Percentiles rank a stretch among this genome's conserved stretches.
phyloP scores from a whole-genome alignment of 2,797 vertebrate species.

The Gymnopithys bicolor region DNA sequence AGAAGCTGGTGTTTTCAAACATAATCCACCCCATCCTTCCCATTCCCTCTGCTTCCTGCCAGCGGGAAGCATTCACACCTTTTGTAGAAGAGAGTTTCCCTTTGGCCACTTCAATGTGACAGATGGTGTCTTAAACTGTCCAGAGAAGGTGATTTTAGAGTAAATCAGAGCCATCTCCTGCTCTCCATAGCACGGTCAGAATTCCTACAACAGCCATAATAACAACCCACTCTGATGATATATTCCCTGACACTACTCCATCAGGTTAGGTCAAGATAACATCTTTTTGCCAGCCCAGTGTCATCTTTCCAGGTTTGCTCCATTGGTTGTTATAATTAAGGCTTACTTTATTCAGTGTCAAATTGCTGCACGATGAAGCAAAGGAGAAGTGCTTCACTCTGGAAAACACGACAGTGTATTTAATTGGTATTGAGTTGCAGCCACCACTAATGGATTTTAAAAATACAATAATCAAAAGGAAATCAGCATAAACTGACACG shows the following conservation, averaged over 20 bases:
- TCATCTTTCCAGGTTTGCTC: constrained; percentile 11
- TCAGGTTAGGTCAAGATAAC: background rate
- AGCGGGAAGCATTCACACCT: background rate
- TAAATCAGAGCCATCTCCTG: background rate
- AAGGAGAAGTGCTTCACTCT: background rate
- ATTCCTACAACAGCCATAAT: background rate
- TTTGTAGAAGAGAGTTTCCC: background rate
- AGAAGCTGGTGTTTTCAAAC: background rate
- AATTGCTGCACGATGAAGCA: background rate
- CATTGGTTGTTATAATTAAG: constrained; percentile 27
- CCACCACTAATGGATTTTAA: constrained; percentile 6
- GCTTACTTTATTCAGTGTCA: constrained; percentile 51
- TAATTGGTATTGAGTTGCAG: constrained; percentile 46
- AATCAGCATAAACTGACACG: background rate
- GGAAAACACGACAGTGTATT: background rate
- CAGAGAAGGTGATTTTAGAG: background rate
- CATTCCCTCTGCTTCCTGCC: background rate
- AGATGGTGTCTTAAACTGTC: background rate
- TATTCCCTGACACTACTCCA: background rate
- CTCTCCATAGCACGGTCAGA: background rate
- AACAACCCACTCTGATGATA: accelerated
- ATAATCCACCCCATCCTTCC: background rate
- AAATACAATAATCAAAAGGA: constrained; percentile 35
- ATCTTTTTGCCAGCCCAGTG: background rate
- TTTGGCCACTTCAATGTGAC: background rate